Conservation (phyloP, 2,113 vertebrate species). For the Lophotis ruficrista region DNA sequence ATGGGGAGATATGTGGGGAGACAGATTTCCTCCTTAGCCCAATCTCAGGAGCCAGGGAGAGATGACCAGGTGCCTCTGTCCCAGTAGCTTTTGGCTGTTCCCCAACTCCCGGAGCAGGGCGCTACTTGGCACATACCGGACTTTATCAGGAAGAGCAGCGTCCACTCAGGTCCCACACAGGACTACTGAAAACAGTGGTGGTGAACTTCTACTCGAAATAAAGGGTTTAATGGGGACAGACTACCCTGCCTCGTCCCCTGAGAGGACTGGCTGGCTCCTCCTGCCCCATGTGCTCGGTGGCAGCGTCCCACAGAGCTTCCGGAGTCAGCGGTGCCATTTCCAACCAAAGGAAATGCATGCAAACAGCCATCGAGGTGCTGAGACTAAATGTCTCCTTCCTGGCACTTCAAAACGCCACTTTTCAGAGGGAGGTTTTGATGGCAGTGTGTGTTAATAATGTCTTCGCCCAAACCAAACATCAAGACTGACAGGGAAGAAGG, state of each 20-base stretch:
- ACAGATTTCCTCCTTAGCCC: background rate
- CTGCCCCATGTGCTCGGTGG: accelerated
- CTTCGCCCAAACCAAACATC: background rate
- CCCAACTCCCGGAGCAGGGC: accelerated
- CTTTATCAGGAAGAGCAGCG: background rate
- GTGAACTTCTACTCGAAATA: background rate
- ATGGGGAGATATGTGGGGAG: accelerated
- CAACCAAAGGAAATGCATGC: accelerated
- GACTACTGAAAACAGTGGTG: background rate
- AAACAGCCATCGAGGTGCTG: background rate
- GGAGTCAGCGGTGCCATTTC: accelerated
- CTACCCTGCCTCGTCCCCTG: background rate
- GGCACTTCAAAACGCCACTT: background rate
- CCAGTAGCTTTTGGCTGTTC: background rate
- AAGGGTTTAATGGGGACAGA: accelerated
- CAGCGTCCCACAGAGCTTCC: accelerated
- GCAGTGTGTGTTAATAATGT: accelerated
- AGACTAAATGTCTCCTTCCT: background rate
- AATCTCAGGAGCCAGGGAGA: background rate
- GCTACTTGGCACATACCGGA: background rate
- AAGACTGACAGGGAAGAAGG: background rate
- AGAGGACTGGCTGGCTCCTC: background rate
- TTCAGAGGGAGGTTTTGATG: background rate
- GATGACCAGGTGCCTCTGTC: background rate
- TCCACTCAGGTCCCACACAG: background rate